Conservation (phyloP, 2,888 invertebrate genomes). For the Ectropis crepuscularia region DNA sequence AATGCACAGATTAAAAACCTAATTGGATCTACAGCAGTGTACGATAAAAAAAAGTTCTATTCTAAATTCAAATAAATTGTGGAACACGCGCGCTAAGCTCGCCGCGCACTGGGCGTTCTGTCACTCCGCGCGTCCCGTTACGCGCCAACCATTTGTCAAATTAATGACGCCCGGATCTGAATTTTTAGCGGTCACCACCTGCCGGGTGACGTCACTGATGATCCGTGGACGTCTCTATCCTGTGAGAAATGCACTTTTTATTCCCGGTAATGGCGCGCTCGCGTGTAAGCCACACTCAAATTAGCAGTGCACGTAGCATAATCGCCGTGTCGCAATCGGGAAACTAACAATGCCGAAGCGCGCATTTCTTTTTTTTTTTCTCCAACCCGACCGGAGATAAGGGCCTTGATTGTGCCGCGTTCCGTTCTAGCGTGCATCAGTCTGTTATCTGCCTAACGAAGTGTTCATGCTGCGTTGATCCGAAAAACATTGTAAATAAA, state of each 20-base stretch:
- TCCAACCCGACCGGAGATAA: slow-evolving; percentile 56
- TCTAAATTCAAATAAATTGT: slow-evolving; percentile 59
- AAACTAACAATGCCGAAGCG: slow-evolving; percentile 65
- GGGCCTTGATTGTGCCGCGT: slow-evolving; percentile 59
- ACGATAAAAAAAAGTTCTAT: slow-evolving; percentile 50
- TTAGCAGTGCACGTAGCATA: slow-evolving; percentile 65
- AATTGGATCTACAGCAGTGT: slow-evolving; percentile 48
- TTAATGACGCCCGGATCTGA: slow-evolving; percentile 69
- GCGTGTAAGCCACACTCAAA: slow-evolving; percentile 67
- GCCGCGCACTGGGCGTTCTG: slow-evolving; percentile 52
- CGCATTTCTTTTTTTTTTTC: slow-evolving; percentile 59
- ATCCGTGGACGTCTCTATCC: slow-evolving; percentile 58
- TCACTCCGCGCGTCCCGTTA: slow-evolving; percentile 51
- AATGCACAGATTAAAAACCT: slow-evolving; percentile 48
- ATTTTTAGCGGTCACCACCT: slow-evolving; percentile 64
- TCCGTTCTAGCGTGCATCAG: slow-evolving; percentile 62
- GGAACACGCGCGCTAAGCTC: slow-evolving; percentile 52
- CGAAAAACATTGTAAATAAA: slow-evolving; percentile 19
- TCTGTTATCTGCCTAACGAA: slow-evolving; percentile 54
- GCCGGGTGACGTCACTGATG: slow-evolving; percentile 37
- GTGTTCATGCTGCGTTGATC: slow-evolving; percentile 34
- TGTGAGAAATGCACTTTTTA: slow-evolving; percentile 55
- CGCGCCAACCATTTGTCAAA: slow-evolving; percentile 74
- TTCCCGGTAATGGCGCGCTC: slow-evolving; percentile 63
- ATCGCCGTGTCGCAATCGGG: slow-evolving; percentile 69